These are phyloP conservation scores for Schizotus pectinicornis DNA, from an alignment of 2,888 invertebrate genomes.

Conservation along the genomic window DNA sequence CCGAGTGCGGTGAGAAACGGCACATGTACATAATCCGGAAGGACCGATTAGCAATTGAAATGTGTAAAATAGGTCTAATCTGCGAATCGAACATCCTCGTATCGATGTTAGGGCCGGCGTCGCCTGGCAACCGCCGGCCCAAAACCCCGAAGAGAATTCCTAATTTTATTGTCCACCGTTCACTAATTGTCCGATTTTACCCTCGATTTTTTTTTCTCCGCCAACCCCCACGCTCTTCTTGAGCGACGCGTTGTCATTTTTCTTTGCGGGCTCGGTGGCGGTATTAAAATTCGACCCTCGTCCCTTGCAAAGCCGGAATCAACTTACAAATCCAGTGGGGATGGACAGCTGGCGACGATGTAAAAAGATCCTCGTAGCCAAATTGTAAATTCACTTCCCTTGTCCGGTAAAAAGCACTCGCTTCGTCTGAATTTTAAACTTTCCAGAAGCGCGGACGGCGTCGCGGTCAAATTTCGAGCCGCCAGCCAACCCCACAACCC, in stretches of 20 bases:
- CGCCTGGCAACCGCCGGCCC: constrained; percentile 50
- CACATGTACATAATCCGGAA: constrained; percentile 41
- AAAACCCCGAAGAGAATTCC: constrained; percentile 43
- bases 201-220: neutral
- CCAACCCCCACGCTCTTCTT: constrained; percentile 14
- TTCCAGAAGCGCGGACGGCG: constrained; percentile 26
- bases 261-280: neutral
- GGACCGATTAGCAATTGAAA: constrained; percentile 53
- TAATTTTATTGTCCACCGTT: constrained; percentile 27
- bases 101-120: constrained; percentile 49
- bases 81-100: constrained; percentile 50
- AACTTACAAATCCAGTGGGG: constrained; percentile 57
- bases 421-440: constrained; percentile 56
- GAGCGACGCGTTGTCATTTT: constrained; percentile 17
- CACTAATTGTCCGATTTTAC: constrained; percentile 18
- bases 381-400: constrained; percentile 62
- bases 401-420: constrained; percentile 60
- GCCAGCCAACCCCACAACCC: too few relatives aligned
- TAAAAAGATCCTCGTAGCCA: constrained; percentile 47
- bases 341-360: constrained; percentile 56
- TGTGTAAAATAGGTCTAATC: constrained; percentile 54
- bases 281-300: constrained; percentile 26
- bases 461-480: constrained; percentile 17
- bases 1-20: constrained; percentile 25
- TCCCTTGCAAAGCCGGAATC: constrained; percentile 44